These are phyloP conservation scores for Drosophila seclusa DNA, from an alignment of 2,888 invertebrate species.

Conservation along the genomic window DNA sequence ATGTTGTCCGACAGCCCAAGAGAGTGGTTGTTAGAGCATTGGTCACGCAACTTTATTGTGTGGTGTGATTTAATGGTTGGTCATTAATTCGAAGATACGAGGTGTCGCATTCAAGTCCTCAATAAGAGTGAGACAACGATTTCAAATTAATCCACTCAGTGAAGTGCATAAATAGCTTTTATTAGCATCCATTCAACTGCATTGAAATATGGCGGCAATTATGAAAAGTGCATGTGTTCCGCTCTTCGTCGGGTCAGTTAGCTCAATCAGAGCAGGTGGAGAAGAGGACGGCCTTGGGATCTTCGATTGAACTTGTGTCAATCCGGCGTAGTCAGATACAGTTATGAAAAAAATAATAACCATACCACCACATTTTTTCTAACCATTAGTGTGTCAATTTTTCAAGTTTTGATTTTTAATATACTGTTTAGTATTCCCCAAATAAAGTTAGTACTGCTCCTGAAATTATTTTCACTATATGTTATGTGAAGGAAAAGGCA, in stretches of 20 bases:
- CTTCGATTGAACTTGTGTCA: constrained; percentile 6
- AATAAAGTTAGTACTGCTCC: not conserved
- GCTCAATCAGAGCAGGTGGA: constrained; percentile 36
- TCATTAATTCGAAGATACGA: constrained; percentile 57
- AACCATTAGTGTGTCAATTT: not conserved
- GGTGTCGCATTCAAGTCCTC: constrained; percentile 13
- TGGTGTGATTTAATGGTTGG: constrained; percentile 57
- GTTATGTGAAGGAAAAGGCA: not conserved
- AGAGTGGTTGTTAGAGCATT: constrained; percentile 47
- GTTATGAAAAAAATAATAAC: not conserved
- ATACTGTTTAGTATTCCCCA: not conserved
- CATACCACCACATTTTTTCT: not conserved
- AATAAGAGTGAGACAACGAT: constrained; percentile 27
- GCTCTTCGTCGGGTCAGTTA: constrained; percentile 15
- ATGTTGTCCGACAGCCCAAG: constrained; percentile 21
- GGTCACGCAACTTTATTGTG: constrained; percentile 50
- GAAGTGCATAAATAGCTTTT: constrained; percentile 33
- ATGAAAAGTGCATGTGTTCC: constrained; percentile 54
- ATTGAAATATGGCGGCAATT: constrained; percentile 61
- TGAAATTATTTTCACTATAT: not conserved
- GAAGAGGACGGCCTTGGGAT: not conserved
- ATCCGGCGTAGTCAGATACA: constrained; percentile 4
- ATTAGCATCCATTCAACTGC: constrained; percentile 42
- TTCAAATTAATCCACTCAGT: constrained; percentile 27
- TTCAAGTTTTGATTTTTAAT: not conserved